These are phyloP conservation scores for Gallinago stenura DNA, from an alignment of 2,797 vertebrate species.

Conservation along the genomic window DNA sequence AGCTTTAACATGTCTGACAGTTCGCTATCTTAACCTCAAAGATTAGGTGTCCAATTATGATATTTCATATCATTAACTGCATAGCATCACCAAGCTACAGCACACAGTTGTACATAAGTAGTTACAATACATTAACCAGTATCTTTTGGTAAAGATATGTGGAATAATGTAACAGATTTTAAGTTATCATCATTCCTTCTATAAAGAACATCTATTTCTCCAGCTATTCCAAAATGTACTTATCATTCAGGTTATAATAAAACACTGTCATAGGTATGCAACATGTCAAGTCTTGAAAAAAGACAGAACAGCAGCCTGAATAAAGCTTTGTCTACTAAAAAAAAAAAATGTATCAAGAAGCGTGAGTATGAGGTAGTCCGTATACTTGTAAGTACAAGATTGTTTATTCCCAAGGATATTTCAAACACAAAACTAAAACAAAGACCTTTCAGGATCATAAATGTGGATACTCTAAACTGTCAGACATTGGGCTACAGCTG, in stretches of 20 bases:
- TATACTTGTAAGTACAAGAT: not conserved
- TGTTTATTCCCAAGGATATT: not conserved
- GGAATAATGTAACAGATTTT: not conserved
- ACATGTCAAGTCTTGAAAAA: constrained; percentile 6
- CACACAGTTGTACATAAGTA: not conserved
- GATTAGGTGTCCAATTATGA: not conserved
- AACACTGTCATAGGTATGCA: not conserved
- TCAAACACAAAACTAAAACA: not conserved
- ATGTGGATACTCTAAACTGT: not conserved
- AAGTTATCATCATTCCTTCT: not conserved
- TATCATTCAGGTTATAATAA: not conserved
- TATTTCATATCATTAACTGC: not conserved
- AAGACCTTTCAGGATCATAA: not conserved
- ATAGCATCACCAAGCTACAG: not conserved
- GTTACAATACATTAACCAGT: not conserved
- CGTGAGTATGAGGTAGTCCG: not conserved
- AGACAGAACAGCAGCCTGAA: not conserved
- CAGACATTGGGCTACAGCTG: not conserved
- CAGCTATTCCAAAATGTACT: not conserved
- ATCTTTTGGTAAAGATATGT: not conserved
- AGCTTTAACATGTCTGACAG: not conserved
- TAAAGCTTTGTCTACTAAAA: not conserved
- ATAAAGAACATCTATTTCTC: not conserved
- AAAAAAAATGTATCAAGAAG: not conserved
- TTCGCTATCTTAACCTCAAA: constrained; percentile 33